phyloP scores from a whole-genome alignment of 2,797 vertebrate genomes.

The Chloroceryle inda region DNA sequence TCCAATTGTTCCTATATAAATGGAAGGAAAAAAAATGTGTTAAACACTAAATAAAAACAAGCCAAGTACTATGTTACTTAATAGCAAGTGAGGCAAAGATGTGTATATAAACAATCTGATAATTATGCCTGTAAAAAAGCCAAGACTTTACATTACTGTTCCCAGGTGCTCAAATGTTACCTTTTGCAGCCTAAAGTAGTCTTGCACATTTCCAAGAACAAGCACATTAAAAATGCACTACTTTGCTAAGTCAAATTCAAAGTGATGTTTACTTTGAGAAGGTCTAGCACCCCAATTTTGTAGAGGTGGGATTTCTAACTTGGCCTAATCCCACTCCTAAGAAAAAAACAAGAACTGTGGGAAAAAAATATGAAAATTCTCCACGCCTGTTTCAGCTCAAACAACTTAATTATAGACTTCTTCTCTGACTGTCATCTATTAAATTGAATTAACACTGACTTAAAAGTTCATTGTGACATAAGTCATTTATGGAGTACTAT shows the following conservation, averaged over 20 bases:
- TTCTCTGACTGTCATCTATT: background rate
- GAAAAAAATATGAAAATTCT: background rate
- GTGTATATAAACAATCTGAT: background rate
- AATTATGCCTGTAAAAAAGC: background rate
- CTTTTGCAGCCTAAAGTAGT: background rate
- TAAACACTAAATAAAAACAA: background rate
- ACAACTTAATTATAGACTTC: background rate
- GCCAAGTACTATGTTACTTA: background rate
- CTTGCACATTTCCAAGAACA: background rate
- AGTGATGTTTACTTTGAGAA: background rate
- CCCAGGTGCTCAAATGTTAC: background rate
- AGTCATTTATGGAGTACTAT: background rate
- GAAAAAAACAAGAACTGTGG: background rate
- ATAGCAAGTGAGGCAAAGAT: background rate
- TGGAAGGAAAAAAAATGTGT: background rate
- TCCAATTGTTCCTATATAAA: slow-evolving; percentile 92
- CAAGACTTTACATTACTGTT: background rate
- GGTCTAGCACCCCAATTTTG: background rate
- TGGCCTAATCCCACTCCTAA: background rate
- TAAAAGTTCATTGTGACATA: background rate
- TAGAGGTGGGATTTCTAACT: background rate
- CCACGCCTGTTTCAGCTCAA: background rate
- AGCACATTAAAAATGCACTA: background rate
- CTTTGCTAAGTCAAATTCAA: background rate
- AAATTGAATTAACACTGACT: background rate